Conservation (phyloP, 2,797 vertebrate species). For the Falco novaeseelandiae region DNA sequence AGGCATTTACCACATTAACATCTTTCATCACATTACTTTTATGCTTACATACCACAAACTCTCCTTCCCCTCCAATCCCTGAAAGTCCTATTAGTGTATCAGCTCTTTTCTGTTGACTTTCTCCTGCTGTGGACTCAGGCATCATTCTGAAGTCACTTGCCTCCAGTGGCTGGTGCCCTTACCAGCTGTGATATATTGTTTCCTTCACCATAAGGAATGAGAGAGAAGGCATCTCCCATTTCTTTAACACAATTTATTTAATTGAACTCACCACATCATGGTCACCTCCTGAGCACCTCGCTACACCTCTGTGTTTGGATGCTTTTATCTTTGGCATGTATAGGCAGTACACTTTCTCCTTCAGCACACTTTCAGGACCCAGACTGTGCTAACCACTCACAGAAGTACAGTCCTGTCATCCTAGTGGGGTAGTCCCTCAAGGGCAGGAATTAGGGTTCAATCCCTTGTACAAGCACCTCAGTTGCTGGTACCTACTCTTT, state of each 20-base stretch:
- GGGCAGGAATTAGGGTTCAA: background rate
- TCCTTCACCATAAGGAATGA: background rate
- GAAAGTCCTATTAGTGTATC: background rate
- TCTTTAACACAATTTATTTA: background rate
- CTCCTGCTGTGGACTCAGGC: background rate
- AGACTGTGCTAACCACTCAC: background rate
- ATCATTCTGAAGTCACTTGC: background rate
- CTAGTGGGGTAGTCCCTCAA: background rate
- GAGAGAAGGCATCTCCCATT: background rate
- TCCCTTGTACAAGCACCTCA: background rate
- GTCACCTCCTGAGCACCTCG: background rate
- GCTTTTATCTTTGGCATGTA: background rate
- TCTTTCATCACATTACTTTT: background rate
- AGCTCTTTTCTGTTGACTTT: background rate
- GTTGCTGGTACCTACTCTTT: background rate
- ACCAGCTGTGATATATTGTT: fast-evolving
- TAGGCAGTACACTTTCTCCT: background rate
- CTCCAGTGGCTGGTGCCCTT: background rate
- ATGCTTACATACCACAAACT: background rate
- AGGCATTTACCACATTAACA: background rate
- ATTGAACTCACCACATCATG: background rate
- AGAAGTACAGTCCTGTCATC: background rate
- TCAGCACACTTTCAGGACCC: background rate
- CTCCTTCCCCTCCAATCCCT: background rate
- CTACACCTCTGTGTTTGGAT: fast-evolving